A percentile compares a stretch with the other conserved stretches of the same genome.
Conservation (phyloP, 2,113 vertebrate species). For the Pongo abelii region DNA sequence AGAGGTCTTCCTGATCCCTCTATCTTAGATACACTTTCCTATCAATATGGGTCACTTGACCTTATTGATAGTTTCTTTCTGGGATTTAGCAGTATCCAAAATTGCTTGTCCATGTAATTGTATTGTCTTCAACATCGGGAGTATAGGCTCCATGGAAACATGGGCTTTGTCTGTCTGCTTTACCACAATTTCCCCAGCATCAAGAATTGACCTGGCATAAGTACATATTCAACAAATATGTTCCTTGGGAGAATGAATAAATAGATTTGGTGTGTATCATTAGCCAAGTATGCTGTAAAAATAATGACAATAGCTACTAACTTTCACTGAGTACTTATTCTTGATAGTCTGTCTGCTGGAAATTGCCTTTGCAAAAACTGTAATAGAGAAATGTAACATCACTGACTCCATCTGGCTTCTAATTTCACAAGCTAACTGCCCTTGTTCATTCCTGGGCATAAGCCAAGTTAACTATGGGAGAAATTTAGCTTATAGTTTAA, state of each 20-base stretch:
- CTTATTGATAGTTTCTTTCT: not conserved
- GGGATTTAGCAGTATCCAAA: not conserved
- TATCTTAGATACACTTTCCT: not conserved
- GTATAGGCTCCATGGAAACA: not conserved
- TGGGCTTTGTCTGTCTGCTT: not conserved
- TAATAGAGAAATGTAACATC: too few relatives aligned
- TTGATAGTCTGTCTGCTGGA: not conserved
- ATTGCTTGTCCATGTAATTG: not conserved
- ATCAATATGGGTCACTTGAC: not conserved
- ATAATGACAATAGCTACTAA: not conserved
- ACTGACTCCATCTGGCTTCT: too few relatives aligned
- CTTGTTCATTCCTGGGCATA: too few relatives aligned
- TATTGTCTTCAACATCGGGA: not conserved
- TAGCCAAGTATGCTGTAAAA: not conserved
- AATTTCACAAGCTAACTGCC: too few relatives aligned
- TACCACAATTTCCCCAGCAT: not conserved
- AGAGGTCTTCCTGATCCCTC: not conserved
- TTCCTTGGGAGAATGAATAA: not conserved
- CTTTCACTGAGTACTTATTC: not conserved
- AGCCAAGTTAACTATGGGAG: too few relatives aligned
- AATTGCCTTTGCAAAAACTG: too few relatives aligned
- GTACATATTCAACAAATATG: not conserved
- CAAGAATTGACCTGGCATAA: not conserved
- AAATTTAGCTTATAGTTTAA: too few relatives aligned
- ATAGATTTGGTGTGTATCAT: not conserved